A percentile compares a stretch with the other conserved stretches of the same genome.
Evolutionary conservation across 1,140 invertebrate species (phyloP).

Genomic region (Mya arenaria): DNA sequence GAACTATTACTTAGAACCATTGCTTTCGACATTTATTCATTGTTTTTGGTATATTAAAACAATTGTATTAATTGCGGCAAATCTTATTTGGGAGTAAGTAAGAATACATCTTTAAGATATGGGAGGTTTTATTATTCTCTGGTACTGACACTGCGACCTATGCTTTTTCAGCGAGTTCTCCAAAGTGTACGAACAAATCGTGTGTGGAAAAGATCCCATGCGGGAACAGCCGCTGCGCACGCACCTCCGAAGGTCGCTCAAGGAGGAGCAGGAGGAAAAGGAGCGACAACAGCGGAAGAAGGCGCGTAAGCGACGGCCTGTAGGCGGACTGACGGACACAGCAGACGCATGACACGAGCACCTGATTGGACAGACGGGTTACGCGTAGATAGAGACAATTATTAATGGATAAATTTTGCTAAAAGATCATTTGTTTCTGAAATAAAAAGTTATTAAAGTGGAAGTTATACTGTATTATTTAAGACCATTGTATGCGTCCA

Average conservation of each 20-base stretch:
- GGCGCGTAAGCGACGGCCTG: too few species aligned
- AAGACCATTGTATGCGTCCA: too few species aligned
- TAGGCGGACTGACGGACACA: too few species aligned
- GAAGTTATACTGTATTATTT: too few species aligned
- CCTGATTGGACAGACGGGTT: too few species aligned
- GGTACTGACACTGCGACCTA: too few species aligned
- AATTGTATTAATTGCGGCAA: background rate
- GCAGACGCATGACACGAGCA: too few species aligned
- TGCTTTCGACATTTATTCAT: background rate
- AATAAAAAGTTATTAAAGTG: too few species aligned
- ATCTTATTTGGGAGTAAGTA: background rate
- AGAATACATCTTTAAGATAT: background rate
- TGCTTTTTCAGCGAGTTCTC: slow-evolving; percentile 33
- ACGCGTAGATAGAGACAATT: too few species aligned
- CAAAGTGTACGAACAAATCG: slow-evolving; percentile 13
- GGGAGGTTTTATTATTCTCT: background rate
- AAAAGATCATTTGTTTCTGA: too few species aligned
- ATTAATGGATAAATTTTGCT: too few species aligned
- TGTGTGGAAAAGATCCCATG: slow-evolving; percentile 15
- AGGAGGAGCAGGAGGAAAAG: slow-evolving; percentile 4
- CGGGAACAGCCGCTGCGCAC: slow-evolving; percentile 30
- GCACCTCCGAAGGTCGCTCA: slow-evolving; percentile 39
- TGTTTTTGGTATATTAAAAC: background rate
- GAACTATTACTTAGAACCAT: too few species aligned
- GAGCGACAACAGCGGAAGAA: background rate